Conservation (phyloP, 1,140 invertebrate genomes). For the Mamestra configurata region DNA sequence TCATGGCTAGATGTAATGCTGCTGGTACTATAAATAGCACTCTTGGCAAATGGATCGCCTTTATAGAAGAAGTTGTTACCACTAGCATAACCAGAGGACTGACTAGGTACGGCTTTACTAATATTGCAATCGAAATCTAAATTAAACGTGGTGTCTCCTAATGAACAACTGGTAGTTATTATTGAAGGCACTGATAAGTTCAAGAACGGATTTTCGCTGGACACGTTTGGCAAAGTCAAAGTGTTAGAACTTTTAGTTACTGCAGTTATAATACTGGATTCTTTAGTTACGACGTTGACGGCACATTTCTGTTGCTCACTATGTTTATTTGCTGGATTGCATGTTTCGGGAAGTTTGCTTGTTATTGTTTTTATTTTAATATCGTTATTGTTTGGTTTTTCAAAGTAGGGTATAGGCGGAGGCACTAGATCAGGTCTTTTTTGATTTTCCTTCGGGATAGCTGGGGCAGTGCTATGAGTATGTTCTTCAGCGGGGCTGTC, state of each 20-base stretch:
- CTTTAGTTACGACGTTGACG: slow-evolving; percentile 63
- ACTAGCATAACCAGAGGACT: slow-evolving; percentile 68
- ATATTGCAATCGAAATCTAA: slow-evolving; percentile 82
- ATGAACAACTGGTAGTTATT: slow-evolving; percentile 71
- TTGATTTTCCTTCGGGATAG: slow-evolving; percentile 69
- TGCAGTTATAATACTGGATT: slow-evolving; percentile 31
- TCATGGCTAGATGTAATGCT: slow-evolving; percentile 82
- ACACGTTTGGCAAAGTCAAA: slow-evolving; percentile 54
- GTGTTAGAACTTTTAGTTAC: slow-evolving; percentile 64
- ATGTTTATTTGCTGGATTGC: slow-evolving; percentile 62
- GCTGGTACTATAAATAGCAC: slow-evolving; percentile 81
- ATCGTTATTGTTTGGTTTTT: slow-evolving; percentile 68
- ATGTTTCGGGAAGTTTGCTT: slow-evolving; percentile 60
- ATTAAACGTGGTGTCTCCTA: slow-evolving; percentile 73
- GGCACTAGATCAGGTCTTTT: slow-evolving; percentile 66
- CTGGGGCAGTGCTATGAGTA: slow-evolving; percentile 59
- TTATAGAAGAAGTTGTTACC: slow-evolving; percentile 82
- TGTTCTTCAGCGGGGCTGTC: slow-evolving; percentile 84
- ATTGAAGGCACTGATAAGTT: slow-evolving; percentile 77
- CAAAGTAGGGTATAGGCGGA: slow-evolving; percentile 68
- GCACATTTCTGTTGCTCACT: slow-evolving; percentile 68
- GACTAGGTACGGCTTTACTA: slow-evolving; percentile 72
- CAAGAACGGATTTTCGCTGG: slow-evolving; percentile 80
- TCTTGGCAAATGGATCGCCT: slow-evolving; percentile 81
- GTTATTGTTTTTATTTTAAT: slow-evolving; percentile 67